Evolutionary conservation across 53 echinoderm and acorn worm genomes (phyloP), one percentile per base, ranked within the genome.

Genomic region (Stichopus horrens): DNA sequence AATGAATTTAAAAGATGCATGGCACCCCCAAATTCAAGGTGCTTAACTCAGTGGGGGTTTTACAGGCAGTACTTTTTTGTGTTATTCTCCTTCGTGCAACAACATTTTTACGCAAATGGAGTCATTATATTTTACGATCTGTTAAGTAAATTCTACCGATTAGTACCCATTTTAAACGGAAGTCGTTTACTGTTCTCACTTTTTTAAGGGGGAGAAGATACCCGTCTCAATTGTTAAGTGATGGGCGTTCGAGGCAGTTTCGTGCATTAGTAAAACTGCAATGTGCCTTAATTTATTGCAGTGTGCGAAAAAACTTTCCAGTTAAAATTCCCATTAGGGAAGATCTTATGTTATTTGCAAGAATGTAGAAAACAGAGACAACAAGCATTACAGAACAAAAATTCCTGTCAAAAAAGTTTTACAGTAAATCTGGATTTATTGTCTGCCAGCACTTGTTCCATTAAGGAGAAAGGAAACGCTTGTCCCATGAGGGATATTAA

Each of bases 221-320:
- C n/a, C 58, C 56, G 57, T 57, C 58, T 81, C 81, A 57, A 81
- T 81, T 81, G 81, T 22, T 56, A 56, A 81, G 18, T 81, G 23
- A 81, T 58, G 81, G 58, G 55, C 19, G 56, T 52, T 57, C 57
- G 58, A 81, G 58, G 58, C 81, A 81, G 81, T 81, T 54, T 81
- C 20, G 81, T 81, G 55, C 81, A 81, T 81, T 81, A 81, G 81
- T 54, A 71, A 21, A 58, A 52, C 81, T 56, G 81, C 81, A 81
- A 81, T 81, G 81, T 81, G 22, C 57, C 57, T 58, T 81, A 81
- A 58, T 81, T 81, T 81, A 81, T 81, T 81, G 81, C 58, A 22
- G 57, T 58, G 81, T 55, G 81, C 57, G n/a, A 18, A 56, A 9
- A 21, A 56, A 81, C 8, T 81, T 19, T 56, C 56, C 57, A 81